Base-by-base conservation (phyloP, 2,113 vertebrate species). In the Actenoides hombroni region DNA sequence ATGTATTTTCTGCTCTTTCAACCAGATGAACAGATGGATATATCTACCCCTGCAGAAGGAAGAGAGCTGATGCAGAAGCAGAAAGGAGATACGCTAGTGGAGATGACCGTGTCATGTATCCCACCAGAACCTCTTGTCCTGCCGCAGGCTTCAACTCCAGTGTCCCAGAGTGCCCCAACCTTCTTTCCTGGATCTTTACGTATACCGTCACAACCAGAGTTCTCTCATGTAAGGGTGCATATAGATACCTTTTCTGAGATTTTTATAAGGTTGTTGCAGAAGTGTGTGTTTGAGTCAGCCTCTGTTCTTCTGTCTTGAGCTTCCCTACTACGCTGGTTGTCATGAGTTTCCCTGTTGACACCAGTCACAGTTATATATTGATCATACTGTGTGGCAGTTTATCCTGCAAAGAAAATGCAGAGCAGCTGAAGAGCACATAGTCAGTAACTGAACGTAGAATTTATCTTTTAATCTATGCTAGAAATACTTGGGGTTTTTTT, bases 151-250 rank as follows among this genome's bases (percentile, higher is more conserved):
- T 99, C 99, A 13, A 98, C 98, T 39, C 98, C 98, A 4, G 90
- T 98, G 29, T 99, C 98, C 73, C 99, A 98, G 96, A 98, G 97
- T 73, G 94, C 97, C 28, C 98, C 98, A 39, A 78, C 94, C 69
- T 98, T 98, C 73, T 96, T 90, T n/a, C 88, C 98, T 35, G 98
- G 98, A 23, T 98, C 97, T 29, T 95, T 99, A 19, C 96, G 98
- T 81, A 13, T 99, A 46, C 99, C 99, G 16, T 98, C 99, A 14
- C 99, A 99, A 93, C 99, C 99, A 6, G 98, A 99, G 44, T 99
- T 99, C 88, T 99, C 99, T 88, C 99, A 99, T 49, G 99, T 99
- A 97, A 88, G 99, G 96, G 37, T 78, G 91, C 20, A 16, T 14
- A 11, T 29, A 6, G n/a, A 29, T 67, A 39, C 5, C 11, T 80